Conservation (phyloP, 2,113 vertebrate species). For the Corythornis vintsioides region DNA sequence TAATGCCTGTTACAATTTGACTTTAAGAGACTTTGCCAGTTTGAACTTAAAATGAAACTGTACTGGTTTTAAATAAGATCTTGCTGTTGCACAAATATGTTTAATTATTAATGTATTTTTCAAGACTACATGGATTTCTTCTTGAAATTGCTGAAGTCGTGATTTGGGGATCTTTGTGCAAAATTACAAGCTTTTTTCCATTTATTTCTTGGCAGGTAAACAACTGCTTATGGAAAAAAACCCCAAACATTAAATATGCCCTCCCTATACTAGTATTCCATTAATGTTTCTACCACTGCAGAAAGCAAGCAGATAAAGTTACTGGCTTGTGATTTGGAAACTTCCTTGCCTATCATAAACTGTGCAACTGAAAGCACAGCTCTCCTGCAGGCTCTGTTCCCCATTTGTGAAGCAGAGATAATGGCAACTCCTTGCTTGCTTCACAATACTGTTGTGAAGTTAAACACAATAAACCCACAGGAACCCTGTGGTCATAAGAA, state of each 20-base stretch:
- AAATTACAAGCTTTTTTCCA: not conserved
- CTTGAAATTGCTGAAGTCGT: not conserved
- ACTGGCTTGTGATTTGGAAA: not conserved
- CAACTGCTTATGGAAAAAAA: not conserved
- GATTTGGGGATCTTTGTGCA: not conserved
- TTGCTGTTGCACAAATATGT: not conserved
- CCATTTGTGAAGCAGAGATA: not conserved
- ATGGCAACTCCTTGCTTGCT: not conserved
- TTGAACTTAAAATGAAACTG: not conserved
- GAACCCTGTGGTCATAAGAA: not conserved
- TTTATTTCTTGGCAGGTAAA: not conserved
- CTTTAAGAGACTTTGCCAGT: not conserved
- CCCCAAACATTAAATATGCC: not conserved
- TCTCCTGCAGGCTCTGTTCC: not conserved
- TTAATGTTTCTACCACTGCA: not conserved
- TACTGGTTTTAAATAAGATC: not conserved
- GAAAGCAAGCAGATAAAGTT: not conserved
- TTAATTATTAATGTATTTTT: not conserved
- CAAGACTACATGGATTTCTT: not conserved
- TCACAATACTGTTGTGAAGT: not conserved
- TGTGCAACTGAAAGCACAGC: not conserved
- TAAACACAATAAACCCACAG: constrained; percentile 3
- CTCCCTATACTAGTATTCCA: not conserved
- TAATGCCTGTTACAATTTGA: not conserved
- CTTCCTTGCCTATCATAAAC: not conserved